A percentile compares a stretch with the other conserved stretches of the same genome.
Conservation (phyloP, 2,113 vertebrate species). For the Grus americana region DNA sequence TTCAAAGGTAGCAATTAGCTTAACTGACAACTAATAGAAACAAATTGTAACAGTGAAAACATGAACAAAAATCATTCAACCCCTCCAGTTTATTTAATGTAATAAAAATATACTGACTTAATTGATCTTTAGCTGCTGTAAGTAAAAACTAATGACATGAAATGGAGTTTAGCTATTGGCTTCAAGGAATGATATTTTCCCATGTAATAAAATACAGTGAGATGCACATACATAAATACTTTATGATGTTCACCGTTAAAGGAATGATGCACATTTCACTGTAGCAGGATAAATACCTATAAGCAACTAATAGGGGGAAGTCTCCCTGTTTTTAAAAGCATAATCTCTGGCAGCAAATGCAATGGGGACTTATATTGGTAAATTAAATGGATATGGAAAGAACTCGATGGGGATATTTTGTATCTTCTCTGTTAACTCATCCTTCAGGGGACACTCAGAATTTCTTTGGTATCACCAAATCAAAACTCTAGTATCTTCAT, state of each 20-base stretch:
- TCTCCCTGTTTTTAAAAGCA: not conserved
- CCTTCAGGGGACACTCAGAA: not conserved
- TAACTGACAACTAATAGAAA: slow-evolving; percentile 67
- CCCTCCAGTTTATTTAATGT: slow-evolving; percentile 53
- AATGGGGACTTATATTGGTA: not conserved
- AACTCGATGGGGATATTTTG: not conserved
- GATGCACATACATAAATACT: slow-evolving; percentile 6
- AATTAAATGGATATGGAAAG: not conserved
- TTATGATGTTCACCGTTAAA: not conserved
- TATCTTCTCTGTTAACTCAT: not conserved
- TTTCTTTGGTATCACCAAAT: not conserved
- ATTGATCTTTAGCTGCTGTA: slow-evolving; percentile 61
- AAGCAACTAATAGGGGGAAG: not conserved
- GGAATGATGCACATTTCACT: not conserved
- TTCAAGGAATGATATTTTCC: slow-evolving; percentile 24
- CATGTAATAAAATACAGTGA: slow-evolving; percentile 29
- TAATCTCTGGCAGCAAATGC: not conserved
- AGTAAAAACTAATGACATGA: slow-evolving; percentile 52
- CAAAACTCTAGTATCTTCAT: not conserved
- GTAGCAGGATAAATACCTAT: not conserved
- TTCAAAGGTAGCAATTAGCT: slow-evolving; percentile 56
- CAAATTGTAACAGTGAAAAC: slow-evolving; percentile 64
- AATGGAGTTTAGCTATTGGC: slow-evolving; percentile 31
- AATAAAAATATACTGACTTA: slow-evolving; percentile 70
- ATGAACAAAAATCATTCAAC: slow-evolving; percentile 68